Evolutionary conservation across 2,797 vertebrate species (phyloP).

Genomic region (Chelon auratus): DNA sequence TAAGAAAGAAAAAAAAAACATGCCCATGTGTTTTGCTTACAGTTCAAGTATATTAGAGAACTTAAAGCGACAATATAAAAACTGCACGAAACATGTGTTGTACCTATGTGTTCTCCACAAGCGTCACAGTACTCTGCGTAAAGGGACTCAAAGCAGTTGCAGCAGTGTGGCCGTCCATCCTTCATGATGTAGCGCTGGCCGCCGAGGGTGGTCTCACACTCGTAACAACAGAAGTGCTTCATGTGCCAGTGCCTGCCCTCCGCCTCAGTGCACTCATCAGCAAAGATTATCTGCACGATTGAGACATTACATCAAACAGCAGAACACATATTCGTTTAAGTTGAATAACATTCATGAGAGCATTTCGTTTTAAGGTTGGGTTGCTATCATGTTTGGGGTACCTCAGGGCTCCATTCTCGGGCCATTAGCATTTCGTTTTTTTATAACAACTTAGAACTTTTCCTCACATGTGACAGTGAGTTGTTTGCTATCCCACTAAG

Average conservation of each 20-base stretch:
- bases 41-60: conserved; percentile 18
- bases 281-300: conserved; percentile 93
- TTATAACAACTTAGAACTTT: neutral
- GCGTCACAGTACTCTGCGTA: conserved; percentile 97
- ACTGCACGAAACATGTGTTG: conserved; percentile 12
- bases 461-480: neutral
- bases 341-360: neutral
- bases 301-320: conserved; percentile 49
- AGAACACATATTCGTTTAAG: neutral
- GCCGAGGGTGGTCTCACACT: conserved; percentile 94
- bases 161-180: conserved; percentile 96
- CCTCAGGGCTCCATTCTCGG: neutral
- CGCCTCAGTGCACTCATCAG: conserved; percentile 97
- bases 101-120: conserved; percentile 98
- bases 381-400: neutral
- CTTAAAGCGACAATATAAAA: conserved; percentile 7
- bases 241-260: conserved; percentile 99
- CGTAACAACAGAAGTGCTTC: conserved; percentile 98
- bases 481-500: neutral
- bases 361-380: no score
- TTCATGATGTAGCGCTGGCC: conserved; percentile 99
- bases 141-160: conserved; percentile 97
- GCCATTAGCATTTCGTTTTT: neutral
- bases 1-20: conserved; percentile 36
- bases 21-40: conserved; percentile 36